Percentiles rank a stretch among this genome's conserved stretches.
Conservation (phyloP, 2,113 vertebrate genomes). For the Pao palembangensis region DNA sequence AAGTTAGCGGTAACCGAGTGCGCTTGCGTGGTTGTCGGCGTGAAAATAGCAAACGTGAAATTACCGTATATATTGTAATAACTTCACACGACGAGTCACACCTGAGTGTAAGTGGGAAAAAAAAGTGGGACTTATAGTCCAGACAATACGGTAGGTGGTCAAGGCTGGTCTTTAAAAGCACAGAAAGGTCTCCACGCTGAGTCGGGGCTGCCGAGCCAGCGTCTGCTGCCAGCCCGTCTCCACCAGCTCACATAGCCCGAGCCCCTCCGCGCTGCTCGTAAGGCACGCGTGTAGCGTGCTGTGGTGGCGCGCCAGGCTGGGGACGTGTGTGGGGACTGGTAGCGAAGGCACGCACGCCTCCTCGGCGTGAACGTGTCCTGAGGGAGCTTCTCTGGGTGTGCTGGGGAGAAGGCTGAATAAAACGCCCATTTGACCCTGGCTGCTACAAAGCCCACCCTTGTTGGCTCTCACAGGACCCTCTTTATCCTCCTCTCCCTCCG, state of each 20-base stretch:
- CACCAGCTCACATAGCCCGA: too few relatives aligned
- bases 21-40: too few relatives aligned
- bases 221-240: slow-evolving; percentile 46
- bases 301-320: background rate
- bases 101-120: too few relatives aligned
- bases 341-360: slow-evolving; percentile 33
- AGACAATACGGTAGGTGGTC: too few relatives aligned
- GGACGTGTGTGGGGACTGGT: background rate
- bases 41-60: too few relatives aligned
- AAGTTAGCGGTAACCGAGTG: too few relatives aligned
- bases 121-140: too few relatives aligned
- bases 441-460: slow-evolving; percentile 67
- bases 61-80: too few relatives aligned
- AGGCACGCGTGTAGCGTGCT: slow-evolving; percentile 9
- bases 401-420: slow-evolving; percentile 61
- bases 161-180: too few relatives aligned
- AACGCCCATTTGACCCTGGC: slow-evolving; percentile 63
- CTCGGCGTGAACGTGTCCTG: slow-evolving; percentile 48
- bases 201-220: slow-evolving; percentile 27
- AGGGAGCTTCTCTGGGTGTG: slow-evolving; percentile 56
- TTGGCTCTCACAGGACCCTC: slow-evolving; percentile 64
- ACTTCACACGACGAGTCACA: too few relatives aligned
- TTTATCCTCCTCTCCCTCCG: slow-evolving; percentile 64
- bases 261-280: too few relatives aligned
- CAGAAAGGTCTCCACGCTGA: slow-evolving; percentile 37